Percentiles rank a stretch among this genome's conserved stretches.
Evolutionary conservation across 1,140 invertebrate species (phyloP).

Genomic region (Brachionus manjavacas): DNA sequence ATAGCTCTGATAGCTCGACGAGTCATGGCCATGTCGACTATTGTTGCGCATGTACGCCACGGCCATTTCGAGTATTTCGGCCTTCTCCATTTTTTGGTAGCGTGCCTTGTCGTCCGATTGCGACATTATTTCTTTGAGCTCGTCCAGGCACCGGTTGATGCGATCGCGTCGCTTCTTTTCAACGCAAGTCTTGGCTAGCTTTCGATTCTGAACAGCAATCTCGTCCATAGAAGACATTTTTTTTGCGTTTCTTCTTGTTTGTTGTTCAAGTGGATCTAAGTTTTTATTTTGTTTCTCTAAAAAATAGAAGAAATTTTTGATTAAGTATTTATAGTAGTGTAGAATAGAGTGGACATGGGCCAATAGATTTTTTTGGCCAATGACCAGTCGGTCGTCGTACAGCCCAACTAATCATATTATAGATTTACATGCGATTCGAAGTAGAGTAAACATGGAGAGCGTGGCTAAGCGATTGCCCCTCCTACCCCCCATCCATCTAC

Average conservation of each 20-base stretch:
- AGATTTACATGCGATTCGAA: conserved; percentile 3
- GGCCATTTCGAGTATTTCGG: conserved; percentile 44
- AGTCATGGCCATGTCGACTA: not conserved
- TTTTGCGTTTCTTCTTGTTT: not conserved
- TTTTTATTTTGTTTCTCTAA: not conserved
- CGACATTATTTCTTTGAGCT: conserved; percentile 40
- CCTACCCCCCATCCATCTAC: not conserved
- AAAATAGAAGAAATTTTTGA: not conserved
- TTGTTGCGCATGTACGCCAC: conserved; percentile 32
- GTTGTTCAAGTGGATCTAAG: not conserved
- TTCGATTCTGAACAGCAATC: conserved; percentile 41
- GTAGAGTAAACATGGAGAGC: not conserved
- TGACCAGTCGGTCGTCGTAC: not conserved
- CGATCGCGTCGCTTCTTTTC: conserved; percentile 43
- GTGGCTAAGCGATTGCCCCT: not conserved
- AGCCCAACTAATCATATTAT: not conserved
- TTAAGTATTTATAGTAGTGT: not conserved
- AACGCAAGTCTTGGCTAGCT: conserved; percentile 42
- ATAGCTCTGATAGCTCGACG: not conserved
- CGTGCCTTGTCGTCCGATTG: conserved; percentile 32
- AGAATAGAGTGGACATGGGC: not conserved
- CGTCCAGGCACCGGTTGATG: conserved; percentile 42
- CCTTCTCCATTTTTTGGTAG: conserved; percentile 43
- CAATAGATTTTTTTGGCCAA: conserved; percentile 22
- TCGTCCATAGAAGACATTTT: conserved; percentile 13